Base-by-base conservation (phyloP, 1,140 invertebrate genomes). In the Pectinophora gossypiella region DNA sequence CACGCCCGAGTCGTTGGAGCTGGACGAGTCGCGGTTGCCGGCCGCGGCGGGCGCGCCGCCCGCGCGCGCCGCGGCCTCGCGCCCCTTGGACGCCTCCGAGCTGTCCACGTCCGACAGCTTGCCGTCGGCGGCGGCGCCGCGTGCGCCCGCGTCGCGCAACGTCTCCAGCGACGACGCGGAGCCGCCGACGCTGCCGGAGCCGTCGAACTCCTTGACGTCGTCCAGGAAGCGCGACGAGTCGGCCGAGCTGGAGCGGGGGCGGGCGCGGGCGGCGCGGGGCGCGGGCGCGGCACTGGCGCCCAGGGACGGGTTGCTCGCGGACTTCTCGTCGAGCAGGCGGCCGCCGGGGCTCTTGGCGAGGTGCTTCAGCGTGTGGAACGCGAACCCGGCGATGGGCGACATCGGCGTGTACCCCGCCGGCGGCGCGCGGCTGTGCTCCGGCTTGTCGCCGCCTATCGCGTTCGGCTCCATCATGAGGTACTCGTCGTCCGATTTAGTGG, bases 1-100 rank as follows among this genome's bases (percentile, higher is more conserved):
- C 0, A 96, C 94, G 5, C 94, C 95, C 0, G 94, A 95, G 81
- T 96, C 95, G 62, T 95, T 95, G 16, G 94, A 95, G 71, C 94
- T 95, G 3, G 94, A 94, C 0, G 94, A 95, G 65, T 95, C 94
- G 36, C 94, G 85, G 67, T 95, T 95, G 10, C 93, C 92, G 19
- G 9, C 90, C 90, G 44, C 93, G 94, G 19, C 94, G 94, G 16
- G 95, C 94, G 58, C 93, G 94, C 0, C 94, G 95, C 9, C 9
- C 9, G 27, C 9, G 9, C 27, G 9, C 1, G 27, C n/a, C 0
- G 93, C 93, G 72, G 94, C 93, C 0, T 0, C 92, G 94, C 0
- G 94, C 95, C 49, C 95, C 86, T 55, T 94, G 89, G 13, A 94
- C 93, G 59, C 83, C 56, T 89, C 84, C 7, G 85, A 85, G 0